Evolutionary conservation across 1,140 invertebrate genomes (phyloP).

Genomic region (Physella acuta): DNA sequence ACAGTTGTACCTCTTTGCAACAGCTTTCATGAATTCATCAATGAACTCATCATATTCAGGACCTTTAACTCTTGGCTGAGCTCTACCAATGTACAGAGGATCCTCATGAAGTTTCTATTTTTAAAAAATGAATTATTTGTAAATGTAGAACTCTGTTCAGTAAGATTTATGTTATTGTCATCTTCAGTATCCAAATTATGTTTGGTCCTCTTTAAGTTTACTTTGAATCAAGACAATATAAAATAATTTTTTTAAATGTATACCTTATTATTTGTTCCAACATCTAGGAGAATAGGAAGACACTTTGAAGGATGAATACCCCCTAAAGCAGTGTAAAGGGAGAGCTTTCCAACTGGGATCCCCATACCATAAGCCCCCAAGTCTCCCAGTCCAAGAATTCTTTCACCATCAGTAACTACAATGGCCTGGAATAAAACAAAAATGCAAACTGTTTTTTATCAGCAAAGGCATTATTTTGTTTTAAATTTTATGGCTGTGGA

Average conservation of each 20-base stretch:
- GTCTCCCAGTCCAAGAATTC: constrained; percentile 54
- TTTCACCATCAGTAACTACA: constrained; percentile 54
- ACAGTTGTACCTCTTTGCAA: constrained; percentile 83
- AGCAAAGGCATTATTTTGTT: too few species aligned
- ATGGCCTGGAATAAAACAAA: constrained; percentile 69
- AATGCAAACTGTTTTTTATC: too few species aligned
- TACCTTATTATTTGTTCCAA: constrained; percentile 50
- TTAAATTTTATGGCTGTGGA: too few species aligned
- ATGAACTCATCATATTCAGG: constrained; percentile 91
- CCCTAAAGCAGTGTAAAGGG: constrained; percentile 52
- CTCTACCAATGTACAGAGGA: constrained; percentile 91
- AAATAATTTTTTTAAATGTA: neutral
- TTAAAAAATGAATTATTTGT: too few species aligned
- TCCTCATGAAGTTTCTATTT: constrained; percentile 83
- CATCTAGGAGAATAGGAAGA: constrained; percentile 52
- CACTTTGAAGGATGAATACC: constrained; percentile 48
- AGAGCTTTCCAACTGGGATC: constrained; percentile 55
- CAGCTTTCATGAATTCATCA: constrained; percentile 97
- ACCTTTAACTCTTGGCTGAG: constrained; percentile 83
- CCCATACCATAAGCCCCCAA: constrained; percentile 55
- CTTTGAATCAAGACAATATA: neutral
- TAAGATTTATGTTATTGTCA: too few species aligned
- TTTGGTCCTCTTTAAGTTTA: too few species aligned
- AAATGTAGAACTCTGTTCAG: too few species aligned
- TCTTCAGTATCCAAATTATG: too few species aligned